Evolutionary conservation across 53 echinoderm and acorn worm genomes (phyloP).

Genomic region (Temnopleurus reevesii): DNA sequence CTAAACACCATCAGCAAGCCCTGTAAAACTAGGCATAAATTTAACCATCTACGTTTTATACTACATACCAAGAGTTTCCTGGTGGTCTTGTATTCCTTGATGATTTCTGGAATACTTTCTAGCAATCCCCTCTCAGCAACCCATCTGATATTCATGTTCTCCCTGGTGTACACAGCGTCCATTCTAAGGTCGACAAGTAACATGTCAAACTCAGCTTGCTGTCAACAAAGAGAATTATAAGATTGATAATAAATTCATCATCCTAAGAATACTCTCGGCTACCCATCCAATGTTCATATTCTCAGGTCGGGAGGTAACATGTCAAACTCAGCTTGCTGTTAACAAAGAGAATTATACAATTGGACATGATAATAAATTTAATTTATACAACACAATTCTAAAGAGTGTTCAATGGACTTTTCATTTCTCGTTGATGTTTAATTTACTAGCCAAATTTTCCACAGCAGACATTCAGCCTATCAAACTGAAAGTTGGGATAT

Average conservation of each 20-base stretch:
- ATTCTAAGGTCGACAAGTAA: conserved; percentile 85
- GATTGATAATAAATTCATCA: no score
- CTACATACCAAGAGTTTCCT: conserved; percentile 87
- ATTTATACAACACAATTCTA: no score
- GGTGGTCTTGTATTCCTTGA: conserved; percentile 96
- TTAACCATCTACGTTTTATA: no score
- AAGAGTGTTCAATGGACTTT: no score
- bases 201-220: conserved; percentile 99
- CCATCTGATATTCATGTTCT: conserved; percentile 99
- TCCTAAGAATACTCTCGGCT: no score
- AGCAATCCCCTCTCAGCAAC: conserved; percentile 86
- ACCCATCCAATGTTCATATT: conserved; percentile 99
- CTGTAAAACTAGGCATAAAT: no score
- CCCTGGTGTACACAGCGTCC: conserved; percentile 98
- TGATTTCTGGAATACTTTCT: conserved; percentile 83
- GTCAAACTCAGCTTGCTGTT: conserved; percentile 97
- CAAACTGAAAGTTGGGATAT: no score
- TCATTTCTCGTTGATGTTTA: no score
- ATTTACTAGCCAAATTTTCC: no score
- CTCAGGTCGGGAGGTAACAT: conserved; percentile 87
- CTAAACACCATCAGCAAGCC: no score
- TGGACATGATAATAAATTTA: no score
- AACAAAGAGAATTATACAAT: background rate
- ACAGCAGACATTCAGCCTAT: no score
- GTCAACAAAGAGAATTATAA: background rate